Percentiles rank a stretch among this genome's conserved stretches.
phyloP scores from a whole-genome alignment of 2,888 invertebrate species.

The Hydraecia micacea region DNA sequence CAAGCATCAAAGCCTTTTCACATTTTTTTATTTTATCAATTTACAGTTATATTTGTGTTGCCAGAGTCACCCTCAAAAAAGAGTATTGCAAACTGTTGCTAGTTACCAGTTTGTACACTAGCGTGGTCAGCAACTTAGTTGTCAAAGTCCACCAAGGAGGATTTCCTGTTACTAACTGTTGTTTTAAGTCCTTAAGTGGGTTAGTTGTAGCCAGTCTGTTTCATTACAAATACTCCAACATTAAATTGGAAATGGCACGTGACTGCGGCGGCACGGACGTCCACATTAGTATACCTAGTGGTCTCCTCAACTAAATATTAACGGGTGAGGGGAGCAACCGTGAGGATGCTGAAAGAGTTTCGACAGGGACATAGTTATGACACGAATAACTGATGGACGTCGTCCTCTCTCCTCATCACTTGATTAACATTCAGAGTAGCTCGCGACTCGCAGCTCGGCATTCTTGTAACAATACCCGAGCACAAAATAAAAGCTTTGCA shows the following conservation, averaged over 20 bases:
- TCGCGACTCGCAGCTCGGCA: conserved; percentile 81
- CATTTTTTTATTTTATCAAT: not conserved
- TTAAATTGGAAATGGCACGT: conserved; percentile 61
- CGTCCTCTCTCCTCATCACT: conserved; percentile 80
- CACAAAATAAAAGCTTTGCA: conserved; percentile 88
- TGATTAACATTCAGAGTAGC: conserved; percentile 87
- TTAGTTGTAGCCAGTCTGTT: conserved; percentile 61
- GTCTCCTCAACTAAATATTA: conserved; percentile 49
- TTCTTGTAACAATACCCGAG: conserved; percentile 86
- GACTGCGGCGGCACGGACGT: conserved; percentile 31
- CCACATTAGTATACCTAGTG: conserved; percentile 12
- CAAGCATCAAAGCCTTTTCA: conserved; percentile 9
- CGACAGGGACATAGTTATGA: conserved; percentile 80
- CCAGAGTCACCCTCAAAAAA: conserved; percentile 32
- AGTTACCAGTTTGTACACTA: conserved; percentile 49
- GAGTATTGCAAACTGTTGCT: conserved; percentile 44
- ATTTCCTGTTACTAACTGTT: conserved; percentile 69
- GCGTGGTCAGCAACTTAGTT: conserved; percentile 67
- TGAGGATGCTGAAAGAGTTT: conserved; percentile 78
- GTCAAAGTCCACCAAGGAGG: conserved; percentile 71
- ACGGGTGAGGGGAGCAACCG: conserved; percentile 56
- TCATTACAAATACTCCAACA: conserved; percentile 51
- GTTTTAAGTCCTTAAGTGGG: conserved; percentile 67
- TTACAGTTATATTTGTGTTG: conserved; percentile 21
- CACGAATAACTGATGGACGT: conserved; percentile 87